Evolutionary conservation across 64 coral and sea anemone species (phyloP).

Genomic region (Stylophora pistillata): DNA sequence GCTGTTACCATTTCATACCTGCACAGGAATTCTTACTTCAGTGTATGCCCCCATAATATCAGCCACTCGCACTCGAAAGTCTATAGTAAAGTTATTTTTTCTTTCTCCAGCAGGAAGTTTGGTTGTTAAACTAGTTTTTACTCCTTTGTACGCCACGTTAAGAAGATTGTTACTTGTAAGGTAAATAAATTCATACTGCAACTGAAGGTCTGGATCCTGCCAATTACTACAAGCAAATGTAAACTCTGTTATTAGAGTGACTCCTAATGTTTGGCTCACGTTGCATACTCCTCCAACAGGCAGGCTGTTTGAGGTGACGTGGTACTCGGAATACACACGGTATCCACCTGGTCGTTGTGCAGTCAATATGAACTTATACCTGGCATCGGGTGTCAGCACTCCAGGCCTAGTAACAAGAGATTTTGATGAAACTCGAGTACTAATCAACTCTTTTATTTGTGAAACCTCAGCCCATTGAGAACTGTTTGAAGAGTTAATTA

Average conservation of each 20-base stretch:
- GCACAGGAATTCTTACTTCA: slow-evolving; percentile 20
- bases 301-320: neutral
- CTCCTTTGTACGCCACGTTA: slow-evolving; percentile 11
- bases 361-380: slow-evolving; percentile 22
- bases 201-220: slow-evolving; percentile 25
- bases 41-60: slow-evolving; percentile 23
- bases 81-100: neutral
- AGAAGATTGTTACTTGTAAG: neutral
- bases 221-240: slow-evolving; percentile 17
- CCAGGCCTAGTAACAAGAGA: neutral
- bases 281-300: neutral
- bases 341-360: neutral
- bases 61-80: slow-evolving; percentile 23
- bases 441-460: neutral
- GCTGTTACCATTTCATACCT: neutral
- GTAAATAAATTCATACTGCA: slow-evolving; percentile 42
- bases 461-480: neutral
- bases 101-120: slow-evolving; percentile 32
- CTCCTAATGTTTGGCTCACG: neutral
- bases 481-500: neutral
- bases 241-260: slow-evolving; percentile 36
- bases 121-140: neutral
- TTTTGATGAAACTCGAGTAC: neutral
- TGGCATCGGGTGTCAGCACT: neutral
- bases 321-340: slow-evolving; percentile 25